Base-by-base conservation (phyloP, 1,140 invertebrate genomes). In the Eulimnadia texana region DNA sequence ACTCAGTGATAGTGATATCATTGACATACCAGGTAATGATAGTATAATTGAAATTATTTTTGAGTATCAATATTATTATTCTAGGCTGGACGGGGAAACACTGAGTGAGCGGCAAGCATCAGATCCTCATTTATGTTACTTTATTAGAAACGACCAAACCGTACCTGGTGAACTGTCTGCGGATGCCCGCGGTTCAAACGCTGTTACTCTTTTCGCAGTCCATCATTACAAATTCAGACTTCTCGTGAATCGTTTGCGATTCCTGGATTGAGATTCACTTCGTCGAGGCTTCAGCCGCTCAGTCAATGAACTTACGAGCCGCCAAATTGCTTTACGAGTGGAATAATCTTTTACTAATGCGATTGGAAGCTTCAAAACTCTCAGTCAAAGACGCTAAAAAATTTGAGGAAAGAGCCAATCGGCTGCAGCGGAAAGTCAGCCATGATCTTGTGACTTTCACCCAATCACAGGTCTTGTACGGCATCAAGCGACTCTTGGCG, bases 131-230 rank as follows among this genome's bases (percentile, higher is more conserved):
- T 62, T 97, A 90, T 75, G 81, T 95, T 83, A 89, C 90, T 2
- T 76, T 97, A 13, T 73, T 98, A 61, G 93, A 97, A 76, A 98
- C 93, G 0, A 94, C 88, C 29, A 97, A 97, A 72, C 89, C 92
- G 0, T 97, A 94, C 73, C 76, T 98, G 64, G 85, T 95, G 63
- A 95, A 93, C 71, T 86, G 85, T 3, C 82, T 95, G 70, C 75
- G 91, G 62, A 85, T 95, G 78, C 92, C 93, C 52, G 90, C 88
- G 0, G 82, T 90, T 3, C 93, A 95, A 72, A 87, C 88, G 0
- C 72, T 95, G 33, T 72, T 97, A 20, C 74, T 97, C 1, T 90
- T 94, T 69, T 80, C 88, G n/a, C 83, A 84, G 67, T 79, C 80
- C 53, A 82, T 93, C 59, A 87, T 90, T 62, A 88, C 86, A 1